Evolutionary conservation across 2,113 vertebrate genomes (phyloP), one percentile per base, ranked within the genome.

Genomic region (Mandrillus leucophaeus): DNA sequence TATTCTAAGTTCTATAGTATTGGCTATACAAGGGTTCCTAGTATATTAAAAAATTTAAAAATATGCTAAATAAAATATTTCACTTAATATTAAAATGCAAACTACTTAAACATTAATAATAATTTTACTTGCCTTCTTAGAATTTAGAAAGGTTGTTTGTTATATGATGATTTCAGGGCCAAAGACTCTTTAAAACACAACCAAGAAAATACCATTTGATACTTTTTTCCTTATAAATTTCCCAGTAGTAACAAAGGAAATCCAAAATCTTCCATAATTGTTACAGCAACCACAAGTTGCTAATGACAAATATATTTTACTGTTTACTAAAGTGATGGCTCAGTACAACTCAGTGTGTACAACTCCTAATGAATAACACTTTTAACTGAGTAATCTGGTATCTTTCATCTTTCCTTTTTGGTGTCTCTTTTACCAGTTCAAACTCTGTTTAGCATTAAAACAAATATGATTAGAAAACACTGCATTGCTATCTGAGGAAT

Each of bases 381-480:
- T n/a, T n/a, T 52, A n/a, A 59, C 25, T 32, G 11, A 30, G 7
- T 17, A 52, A 92, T 45, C 35, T 16, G 43, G 1, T 55, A 23
- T 17, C 43, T 45, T 80, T 38, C 64, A 70, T 38, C 14, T 50
- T 70, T 70, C 35, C 76, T 84, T 90, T 68, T 43, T 73, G 48
- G 48, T 13, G 68, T 45, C 9, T 76, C 22, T 84, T 70, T 48
- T 50, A 92, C 12, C 27, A 86, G 90, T n/a, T 78, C 35, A 90
- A 90, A 83, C 6, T 85, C 45, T 76, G 20, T 43, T 92, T 82
- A 38, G 9, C 79, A 81, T 43, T 93, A 95, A 92, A 84, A 90
- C 83, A 96, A 95, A 8, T 82, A 90, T 68, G 35, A 85, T 82
- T 88, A 93, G 81, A 87, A 97, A 79, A 82, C 5, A 75, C 0